These are phyloP conservation scores for Netelia inedita DNA, from an alignment of 2,888 invertebrate species.

Conservation along the genomic window DNA sequence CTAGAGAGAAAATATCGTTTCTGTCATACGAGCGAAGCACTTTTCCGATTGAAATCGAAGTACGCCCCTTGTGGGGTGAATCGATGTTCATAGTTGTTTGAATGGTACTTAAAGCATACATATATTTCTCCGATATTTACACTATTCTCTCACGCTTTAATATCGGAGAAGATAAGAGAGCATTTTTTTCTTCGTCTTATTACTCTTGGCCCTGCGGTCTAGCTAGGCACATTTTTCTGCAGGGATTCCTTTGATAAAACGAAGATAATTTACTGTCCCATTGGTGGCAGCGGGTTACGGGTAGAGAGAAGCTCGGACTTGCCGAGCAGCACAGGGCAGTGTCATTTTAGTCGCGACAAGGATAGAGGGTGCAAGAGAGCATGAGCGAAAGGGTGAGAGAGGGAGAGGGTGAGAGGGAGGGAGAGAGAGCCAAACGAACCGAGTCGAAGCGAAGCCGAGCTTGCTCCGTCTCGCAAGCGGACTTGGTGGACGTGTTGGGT, in stretches of 20 bases:
- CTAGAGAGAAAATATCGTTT: not conserved
- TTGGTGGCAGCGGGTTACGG: conserved; percentile 46
- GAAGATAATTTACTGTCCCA: conserved; percentile 57
- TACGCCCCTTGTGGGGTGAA: not conserved
- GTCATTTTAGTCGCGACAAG: conserved; percentile 31
- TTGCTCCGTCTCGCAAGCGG: conserved; percentile 50
- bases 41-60: conserved; percentile 25
- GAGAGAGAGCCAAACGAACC: conserved; percentile 22
- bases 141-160: not conserved
- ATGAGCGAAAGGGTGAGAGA: conserved; percentile 18
- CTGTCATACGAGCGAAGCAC: conserved; percentile 6
- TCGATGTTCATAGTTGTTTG: not conserved
- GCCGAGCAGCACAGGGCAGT: conserved; percentile 36
- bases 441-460: conserved; percentile 50
- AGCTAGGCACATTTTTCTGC: conserved; percentile 36
- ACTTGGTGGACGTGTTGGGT: conserved; percentile 68
- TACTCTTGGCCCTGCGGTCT: conserved; percentile 24
- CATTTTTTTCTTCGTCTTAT: conserved; percentile 8
- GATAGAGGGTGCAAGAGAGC: not conserved
- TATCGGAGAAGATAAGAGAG: not conserved
- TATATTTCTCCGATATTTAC: not conserved
- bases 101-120: not conserved
- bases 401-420: conserved; percentile 5
- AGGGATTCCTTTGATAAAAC: conserved; percentile 45
- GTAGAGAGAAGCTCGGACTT: conserved; percentile 28